phyloP scores from a whole-genome alignment of 2,113 vertebrate species.

The Sander lucioperca region DNA sequence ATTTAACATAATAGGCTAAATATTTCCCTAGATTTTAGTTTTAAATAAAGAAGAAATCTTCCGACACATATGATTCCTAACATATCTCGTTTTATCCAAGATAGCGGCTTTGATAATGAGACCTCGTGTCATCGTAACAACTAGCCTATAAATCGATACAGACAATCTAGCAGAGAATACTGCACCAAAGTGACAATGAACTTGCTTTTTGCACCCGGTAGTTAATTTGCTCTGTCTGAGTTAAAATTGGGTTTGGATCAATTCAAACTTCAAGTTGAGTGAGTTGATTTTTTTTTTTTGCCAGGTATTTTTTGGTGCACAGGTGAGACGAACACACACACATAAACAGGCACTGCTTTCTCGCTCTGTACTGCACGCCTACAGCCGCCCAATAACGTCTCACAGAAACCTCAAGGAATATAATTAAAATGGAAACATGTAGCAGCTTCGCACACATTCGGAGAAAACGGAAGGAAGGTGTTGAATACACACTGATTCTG shows the following conservation, averaged over 20 bases:
- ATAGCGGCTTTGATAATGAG: background rate
- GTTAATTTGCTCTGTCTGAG: background rate
- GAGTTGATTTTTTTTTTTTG: slow-evolving; percentile 14
- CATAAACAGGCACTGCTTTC: background rate
- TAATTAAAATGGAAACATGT: slow-evolving; percentile 18
- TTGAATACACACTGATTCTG: background rate
- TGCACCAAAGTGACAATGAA: background rate
- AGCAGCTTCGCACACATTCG: slow-evolving; percentile 1
- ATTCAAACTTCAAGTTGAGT: slow-evolving; percentile 46
- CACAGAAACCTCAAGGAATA: slow-evolving; percentile 21
- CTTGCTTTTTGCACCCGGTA: slow-evolving; percentile 2
- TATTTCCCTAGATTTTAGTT: background rate
- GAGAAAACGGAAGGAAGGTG: background rate
- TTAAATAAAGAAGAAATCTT: background rate
- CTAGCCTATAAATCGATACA: background rate
- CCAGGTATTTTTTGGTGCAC: slow-evolving; percentile 13
- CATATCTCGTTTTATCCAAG: background rate
- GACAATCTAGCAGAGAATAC: slow-evolving; percentile 4
- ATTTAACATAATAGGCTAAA: background rate
- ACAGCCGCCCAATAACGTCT: background rate
- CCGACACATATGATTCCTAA: background rate
- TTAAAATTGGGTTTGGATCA: slow-evolving; percentile 39
- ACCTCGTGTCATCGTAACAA: slow-evolving; percentile 21
- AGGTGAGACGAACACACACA: slow-evolving; percentile 28
- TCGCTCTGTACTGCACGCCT: background rate